Percentiles rank a stretch among this genome's conserved stretches.
These are phyloP conservation scores for Stratiolaelaps scimitus DNA, from an alignment of 1,140 invertebrate species.

Conservation along the genomic window DNA sequence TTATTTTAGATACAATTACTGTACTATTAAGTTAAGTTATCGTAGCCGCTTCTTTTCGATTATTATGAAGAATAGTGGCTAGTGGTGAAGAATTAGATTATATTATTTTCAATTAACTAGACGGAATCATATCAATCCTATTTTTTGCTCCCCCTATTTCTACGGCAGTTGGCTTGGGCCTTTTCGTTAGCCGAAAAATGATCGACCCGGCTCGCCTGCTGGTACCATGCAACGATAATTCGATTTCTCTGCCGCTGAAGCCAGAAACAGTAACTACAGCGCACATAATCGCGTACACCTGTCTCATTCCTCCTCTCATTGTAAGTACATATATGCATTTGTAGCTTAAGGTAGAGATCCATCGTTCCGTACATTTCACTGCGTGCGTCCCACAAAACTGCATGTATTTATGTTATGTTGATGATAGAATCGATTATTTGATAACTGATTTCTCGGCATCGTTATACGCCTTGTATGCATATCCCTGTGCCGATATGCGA, in stretches of 20 bases:
- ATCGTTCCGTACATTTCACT: too few species aligned
- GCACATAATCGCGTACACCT: slow-evolving; percentile 25
- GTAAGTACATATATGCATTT: neutral
- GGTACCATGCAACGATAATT: slow-evolving; percentile 9
- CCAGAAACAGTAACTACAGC: slow-evolving; percentile 17
- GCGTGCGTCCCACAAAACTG: too few species aligned
- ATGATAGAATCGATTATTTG: too few species aligned
- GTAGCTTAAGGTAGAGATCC: too few species aligned
- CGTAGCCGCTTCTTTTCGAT: neutral
- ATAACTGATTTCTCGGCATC: too few species aligned
- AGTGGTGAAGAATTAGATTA: too few species aligned
- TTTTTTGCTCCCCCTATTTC: neutral
- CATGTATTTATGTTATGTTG: too few species aligned
- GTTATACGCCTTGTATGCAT: too few species aligned
- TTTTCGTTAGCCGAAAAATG: slow-evolving; percentile 1
- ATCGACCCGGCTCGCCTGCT: neutral
- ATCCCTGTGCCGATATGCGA: too few species aligned
- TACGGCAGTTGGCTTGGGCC: slow-evolving; percentile 7
- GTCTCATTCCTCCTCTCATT: slow-evolving; percentile 16
- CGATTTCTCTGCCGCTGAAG: slow-evolving; percentile 12
- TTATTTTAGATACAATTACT: neutral
- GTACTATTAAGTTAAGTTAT: neutral
- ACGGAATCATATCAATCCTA: too few species aligned
- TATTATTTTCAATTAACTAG: too few species aligned
- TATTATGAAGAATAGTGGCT: too few species aligned